A percentile compares a stretch with the other conserved stretches of the same genome.
Conservation (phyloP, 2,888 invertebrate species). For the Synergus gifuensis region DNA sequence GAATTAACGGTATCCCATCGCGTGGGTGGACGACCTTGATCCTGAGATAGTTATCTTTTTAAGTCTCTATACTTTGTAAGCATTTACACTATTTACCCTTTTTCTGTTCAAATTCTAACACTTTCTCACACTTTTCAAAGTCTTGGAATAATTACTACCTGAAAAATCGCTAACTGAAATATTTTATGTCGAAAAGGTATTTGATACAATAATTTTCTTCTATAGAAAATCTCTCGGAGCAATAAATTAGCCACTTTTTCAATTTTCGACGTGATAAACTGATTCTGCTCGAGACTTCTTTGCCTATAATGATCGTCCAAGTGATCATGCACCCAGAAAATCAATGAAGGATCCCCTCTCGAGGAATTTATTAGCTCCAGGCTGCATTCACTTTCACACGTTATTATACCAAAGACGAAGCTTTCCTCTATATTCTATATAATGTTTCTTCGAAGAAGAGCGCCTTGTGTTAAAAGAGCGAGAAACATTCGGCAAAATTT, state of each 20-base stretch:
- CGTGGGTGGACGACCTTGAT: neutral
- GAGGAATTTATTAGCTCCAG: slow-evolving; percentile 12
- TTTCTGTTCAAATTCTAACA: neutral
- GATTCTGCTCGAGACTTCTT: neutral
- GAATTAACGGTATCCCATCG: neutral
- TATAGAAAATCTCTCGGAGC: neutral
- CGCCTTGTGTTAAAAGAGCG: slow-evolving; percentile 16
- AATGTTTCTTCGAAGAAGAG: slow-evolving; percentile 4
- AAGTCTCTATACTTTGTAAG: neutral
- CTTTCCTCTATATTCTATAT: slow-evolving; percentile 1
- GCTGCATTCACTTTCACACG: slow-evolving; percentile 31
- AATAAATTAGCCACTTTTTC: neutral
- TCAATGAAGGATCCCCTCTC: neutral
- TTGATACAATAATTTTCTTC: neutral
- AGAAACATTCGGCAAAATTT: slow-evolving; percentile 36
- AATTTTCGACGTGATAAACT: neutral
- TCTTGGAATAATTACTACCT: neutral
- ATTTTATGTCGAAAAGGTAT: neutral
- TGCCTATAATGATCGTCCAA: neutral
- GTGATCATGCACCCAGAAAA: slow-evolving; percentile 19
- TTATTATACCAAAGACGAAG: slow-evolving; percentile 3
- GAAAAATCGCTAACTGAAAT: neutral
- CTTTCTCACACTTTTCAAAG: slow-evolving; percentile 20
- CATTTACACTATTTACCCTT: neutral
- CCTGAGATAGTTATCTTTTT: neutral